phyloP scores from a whole-genome alignment of 2,888 invertebrate species.

The Flexamia atlantica region DNA sequence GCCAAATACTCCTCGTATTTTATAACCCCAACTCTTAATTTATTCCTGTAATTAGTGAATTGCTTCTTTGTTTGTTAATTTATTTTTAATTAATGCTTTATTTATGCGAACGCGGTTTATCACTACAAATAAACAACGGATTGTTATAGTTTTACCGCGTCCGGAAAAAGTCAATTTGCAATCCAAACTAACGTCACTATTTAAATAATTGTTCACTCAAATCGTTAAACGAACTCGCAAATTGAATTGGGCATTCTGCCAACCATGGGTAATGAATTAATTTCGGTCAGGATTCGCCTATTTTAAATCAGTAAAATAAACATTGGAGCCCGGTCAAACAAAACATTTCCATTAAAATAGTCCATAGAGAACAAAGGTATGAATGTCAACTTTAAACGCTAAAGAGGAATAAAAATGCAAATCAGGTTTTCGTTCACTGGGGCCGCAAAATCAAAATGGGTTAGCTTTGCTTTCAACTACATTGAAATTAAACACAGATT shows the following conservation, averaged over 20 bases:
- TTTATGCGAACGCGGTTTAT: constrained; percentile 7
- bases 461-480: background rate
- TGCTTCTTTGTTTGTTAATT: constrained; percentile 30
- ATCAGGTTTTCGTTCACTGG: constrained; percentile 23
- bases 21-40: constrained; percentile 25
- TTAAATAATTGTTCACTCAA: constrained; percentile 37
- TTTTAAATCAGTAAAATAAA: constrained; percentile 48
- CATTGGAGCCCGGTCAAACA: constrained; percentile 18
- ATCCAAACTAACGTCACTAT: constrained; percentile 51
- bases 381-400: constrained; percentile 30
- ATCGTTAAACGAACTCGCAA: constrained; percentile 57
- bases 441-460: background rate
- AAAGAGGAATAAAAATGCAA: constrained; percentile 41
- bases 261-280: constrained; percentile 42
- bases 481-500: background rate
- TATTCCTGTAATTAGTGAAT: constrained; percentile 21
- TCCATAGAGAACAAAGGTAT: constrained; percentile 17
- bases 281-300: constrained; percentile 46
- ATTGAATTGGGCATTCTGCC: constrained; percentile 23
- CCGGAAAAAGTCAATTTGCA: constrained; percentile 36
- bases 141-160: constrained; percentile 13
- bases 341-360: constrained; percentile 41
- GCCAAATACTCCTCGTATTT: background rate
- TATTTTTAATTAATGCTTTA: constrained; percentile 31
- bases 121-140: background rate